phyloP scores from a whole-genome alignment of 2,113 vertebrate species.

The Zonotrichia leucophrys region DNA sequence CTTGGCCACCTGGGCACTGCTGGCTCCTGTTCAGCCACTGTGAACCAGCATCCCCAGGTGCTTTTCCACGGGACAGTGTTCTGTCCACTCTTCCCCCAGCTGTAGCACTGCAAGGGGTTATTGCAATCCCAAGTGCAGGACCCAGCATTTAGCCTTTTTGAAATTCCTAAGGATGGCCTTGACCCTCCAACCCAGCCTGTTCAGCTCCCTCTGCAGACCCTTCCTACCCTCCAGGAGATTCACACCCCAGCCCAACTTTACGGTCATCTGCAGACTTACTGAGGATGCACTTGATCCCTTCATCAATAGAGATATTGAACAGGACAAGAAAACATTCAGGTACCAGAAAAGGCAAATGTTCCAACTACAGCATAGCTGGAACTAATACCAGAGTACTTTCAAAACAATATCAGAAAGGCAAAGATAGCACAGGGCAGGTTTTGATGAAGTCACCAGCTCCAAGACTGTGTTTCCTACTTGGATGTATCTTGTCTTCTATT shows the following conservation, averaged over 20 bases:
- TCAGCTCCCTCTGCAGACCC: neutral
- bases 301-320: neutral
- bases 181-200: neutral
- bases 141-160: neutral
- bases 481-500: neutral
- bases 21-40: neutral
- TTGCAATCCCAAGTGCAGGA: neutral
- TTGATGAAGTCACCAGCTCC: neutral
- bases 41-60: neutral
- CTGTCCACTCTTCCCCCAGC: neutral
- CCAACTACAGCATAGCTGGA: neutral
- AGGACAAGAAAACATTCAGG: neutral
- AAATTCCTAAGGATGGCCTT: neutral
- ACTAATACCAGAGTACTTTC: neutral
- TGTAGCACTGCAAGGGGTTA: neutral
- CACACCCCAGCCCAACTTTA: neutral
- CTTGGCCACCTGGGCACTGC: neutral
- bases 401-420: neutral
- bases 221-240: neutral
- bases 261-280: neutral
- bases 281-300: neutral
- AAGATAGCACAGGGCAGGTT: neutral
- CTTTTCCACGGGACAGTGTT: neutral
- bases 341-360: neutral
- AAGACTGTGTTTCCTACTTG: neutral